Evolutionary conservation across 2,888 invertebrate genomes (phyloP).

Genomic region (Drosophila ochracea): DNA sequence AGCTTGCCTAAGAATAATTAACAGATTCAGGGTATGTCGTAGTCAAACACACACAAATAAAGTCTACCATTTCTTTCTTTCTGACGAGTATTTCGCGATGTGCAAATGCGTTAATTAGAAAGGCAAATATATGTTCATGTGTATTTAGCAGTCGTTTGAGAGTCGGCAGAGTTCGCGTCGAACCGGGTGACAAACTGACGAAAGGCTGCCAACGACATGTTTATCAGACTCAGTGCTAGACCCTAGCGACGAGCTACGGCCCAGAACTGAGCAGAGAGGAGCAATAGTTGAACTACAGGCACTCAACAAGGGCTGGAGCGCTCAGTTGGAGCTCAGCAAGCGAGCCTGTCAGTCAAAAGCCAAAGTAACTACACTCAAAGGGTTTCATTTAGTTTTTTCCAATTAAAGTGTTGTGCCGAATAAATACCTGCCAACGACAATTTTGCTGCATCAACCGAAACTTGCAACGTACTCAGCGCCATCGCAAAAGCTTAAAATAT

Average conservation of each 20-base stretch:
- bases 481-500: not conserved
- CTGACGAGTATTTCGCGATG: slow-evolving; percentile 15
- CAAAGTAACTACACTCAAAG: slow-evolving; percentile 32
- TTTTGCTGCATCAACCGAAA: not conserved
- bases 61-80: not conserved
- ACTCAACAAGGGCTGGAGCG: slow-evolving; percentile 29
- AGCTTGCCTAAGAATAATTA: not conserved
- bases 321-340: slow-evolving; percentile 70
- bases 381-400: slow-evolving; percentile 37
- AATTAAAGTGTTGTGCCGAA: slow-evolving; percentile 41
- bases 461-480: not conserved
- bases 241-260: not conserved
- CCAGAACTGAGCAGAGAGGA: slow-evolving; percentile 5
- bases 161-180: slow-evolving; percentile 30
- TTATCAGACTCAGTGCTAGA: slow-evolving; percentile 37
- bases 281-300: slow-evolving; percentile 36
- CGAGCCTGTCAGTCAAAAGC: slow-evolving; percentile 60
- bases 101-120: slow-evolving; percentile 51
- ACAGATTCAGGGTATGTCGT: not conserved
- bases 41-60: not conserved
- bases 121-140: slow-evolving; percentile 29
- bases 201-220: slow-evolving; percentile 48
- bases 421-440: slow-evolving; percentile 10
- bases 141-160: slow-evolving; percentile 17
- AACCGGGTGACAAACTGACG: slow-evolving; percentile 54